Evolutionary conservation across 1,140 invertebrate genomes (phyloP).

Genomic region (Metopolophium dirhodum): DNA sequence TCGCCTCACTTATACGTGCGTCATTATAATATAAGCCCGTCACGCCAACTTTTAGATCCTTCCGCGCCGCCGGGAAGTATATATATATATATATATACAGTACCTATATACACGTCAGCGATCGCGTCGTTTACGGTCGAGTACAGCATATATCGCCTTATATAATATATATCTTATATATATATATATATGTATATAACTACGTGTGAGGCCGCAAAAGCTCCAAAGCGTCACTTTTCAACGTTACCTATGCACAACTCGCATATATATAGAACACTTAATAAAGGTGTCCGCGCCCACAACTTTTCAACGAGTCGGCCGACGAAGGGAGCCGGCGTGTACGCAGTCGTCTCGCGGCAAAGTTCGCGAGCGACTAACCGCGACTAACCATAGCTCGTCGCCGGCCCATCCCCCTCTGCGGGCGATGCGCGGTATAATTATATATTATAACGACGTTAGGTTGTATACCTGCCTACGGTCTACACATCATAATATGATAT

Average conservation of each 20-base stretch:
- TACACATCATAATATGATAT: no score
- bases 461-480: no score
- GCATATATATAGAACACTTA: neutral
- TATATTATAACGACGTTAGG: neutral
- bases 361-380: neutral
- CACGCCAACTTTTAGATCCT: conserved; percentile 39
- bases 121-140: conserved; percentile 32
- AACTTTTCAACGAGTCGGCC: neutral
- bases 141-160: conserved; percentile 10
- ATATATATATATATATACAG: neutral
- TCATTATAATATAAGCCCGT: conserved; percentile 13
- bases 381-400: neutral
- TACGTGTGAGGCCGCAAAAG: neutral
- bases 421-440: neutral
- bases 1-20: neutral
- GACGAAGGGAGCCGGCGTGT: neutral
- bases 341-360: neutral
- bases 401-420: neutral
- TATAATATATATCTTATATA: neutral
- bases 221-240: conserved; percentile 11
- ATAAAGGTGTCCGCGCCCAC: neutral
- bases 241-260: neutral
- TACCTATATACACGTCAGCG: conserved; percentile 35
- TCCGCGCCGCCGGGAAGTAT: neutral
- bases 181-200: neutral